Evolutionary conservation across 2,888 invertebrate genomes (phyloP), one percentile per base, ranked within the genome.

Genomic region (Sinohyriopsis cumingii): DNA sequence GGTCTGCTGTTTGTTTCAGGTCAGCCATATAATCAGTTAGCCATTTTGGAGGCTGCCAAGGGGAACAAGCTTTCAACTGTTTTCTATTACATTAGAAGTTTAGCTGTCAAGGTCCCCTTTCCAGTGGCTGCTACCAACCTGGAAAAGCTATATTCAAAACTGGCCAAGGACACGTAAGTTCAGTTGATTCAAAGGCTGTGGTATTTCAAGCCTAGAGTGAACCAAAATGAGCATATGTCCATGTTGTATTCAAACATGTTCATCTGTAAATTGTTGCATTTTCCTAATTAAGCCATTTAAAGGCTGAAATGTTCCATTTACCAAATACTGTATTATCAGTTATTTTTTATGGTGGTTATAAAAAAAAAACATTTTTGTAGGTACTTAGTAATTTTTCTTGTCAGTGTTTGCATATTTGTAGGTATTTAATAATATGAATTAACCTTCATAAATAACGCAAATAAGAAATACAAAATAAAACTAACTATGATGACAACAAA

Each of bases 21-120:
- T 7, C 96, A 96, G 90, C 96, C 96, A 0, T 96, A 96, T 91
- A 96, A 96, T 91, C 96, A 96, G 91, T 91, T 96, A 86, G 91
- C 95, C 65, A 92, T 96, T 63, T 91, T 96, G 77, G 94, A 95
- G 89, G 94, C 95, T 80, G 94, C 95, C 55, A 93, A 94, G 78
- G 95, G 95, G 24, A 89, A 95, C 86, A 94, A 94, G 84, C 92
- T 96, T 75, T 94, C 94, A 67, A 95, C 95, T 5, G 94, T 96
- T 68, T 96, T 95, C 91, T 95, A 95, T 91, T 96, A 96, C 90
- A 94, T 95, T 72, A 92, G 96, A 77, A 95, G 95, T 78, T 93
- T 96, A 80, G 93, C 95, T 18, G 95, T 96, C 66, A 93, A 94
- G 84, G 94, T 95, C 89, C 95, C 96, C 55, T 96, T 96, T 91